Conservation (phyloP, 2,888 invertebrate genomes). For the Trichopoda pennipes region DNA sequence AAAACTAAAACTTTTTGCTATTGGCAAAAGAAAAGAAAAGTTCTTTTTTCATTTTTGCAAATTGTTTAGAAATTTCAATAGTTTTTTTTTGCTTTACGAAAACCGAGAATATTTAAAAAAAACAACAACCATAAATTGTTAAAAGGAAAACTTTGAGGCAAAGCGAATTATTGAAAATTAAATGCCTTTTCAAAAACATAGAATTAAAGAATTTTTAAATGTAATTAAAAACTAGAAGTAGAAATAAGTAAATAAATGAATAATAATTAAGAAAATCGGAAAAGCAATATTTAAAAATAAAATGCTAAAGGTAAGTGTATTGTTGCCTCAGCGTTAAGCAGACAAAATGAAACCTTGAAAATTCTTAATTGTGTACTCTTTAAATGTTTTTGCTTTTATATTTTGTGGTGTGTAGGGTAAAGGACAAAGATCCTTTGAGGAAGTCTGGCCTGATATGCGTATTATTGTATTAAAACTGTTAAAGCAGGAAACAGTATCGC, state of each 20-base stretch:
- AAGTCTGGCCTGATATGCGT: constrained; percentile 98
- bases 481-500: constrained; percentile 93
- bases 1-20: constrained; percentile 52
- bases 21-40: constrained; percentile 46
- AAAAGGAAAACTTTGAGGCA: background rate
- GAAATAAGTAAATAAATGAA: constrained; percentile 50
- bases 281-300: constrained; percentile 38
- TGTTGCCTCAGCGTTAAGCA: background rate
- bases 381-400: background rate
- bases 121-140: background rate
- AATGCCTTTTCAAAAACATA: background rate
- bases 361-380: constrained; percentile 10
- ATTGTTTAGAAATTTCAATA: constrained; percentile 36
- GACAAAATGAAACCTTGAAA: constrained; percentile 39
- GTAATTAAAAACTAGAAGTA: constrained; percentile 30
- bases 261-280: constrained; percentile 45
- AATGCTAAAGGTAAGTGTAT: constrained; percentile 70
- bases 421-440: constrained; percentile 93
- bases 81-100: background rate
- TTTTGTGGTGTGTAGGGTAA: constrained; percentile 79
- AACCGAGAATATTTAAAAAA: constrained; percentile 11
- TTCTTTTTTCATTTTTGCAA: constrained; percentile 27
- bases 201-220: constrained; percentile 14
- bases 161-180: background rate
- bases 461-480: constrained; percentile 96